Base-by-base conservation (phyloP, 2,797 vertebrate species). In the Sebastes vulpes region DNA sequence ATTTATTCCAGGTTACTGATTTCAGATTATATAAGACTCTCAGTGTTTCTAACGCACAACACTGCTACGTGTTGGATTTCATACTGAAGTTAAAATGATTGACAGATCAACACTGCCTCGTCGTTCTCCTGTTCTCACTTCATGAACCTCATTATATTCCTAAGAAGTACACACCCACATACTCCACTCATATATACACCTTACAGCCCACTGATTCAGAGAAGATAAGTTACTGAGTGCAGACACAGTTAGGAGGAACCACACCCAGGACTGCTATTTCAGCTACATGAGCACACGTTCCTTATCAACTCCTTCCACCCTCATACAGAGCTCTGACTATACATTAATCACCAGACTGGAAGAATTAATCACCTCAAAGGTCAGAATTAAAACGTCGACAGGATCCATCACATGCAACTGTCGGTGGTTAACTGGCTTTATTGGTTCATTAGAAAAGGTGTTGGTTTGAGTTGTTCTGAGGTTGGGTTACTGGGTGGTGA, bases 181-280 rank as follows among this genome's bases (percentile, higher is more conserved):
- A 54, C 28, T 14, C 9, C 14, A 42, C 9, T 10, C 3, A 48
- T 2, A 32, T 3, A 20, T n/a, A 54, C 12, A 56, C 28, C 29
- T 3, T 3, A 38, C 29, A 67, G 9, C 57, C 32, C 16, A 38
- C 23, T 65, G n/a, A 83, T 52, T 65, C 12, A 75, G 28, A 68
- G 56, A 77, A 75, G 70, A 87, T 81, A 65, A 77, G 59, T 12
- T 56, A 46, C 3, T 50, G 9, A 72, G 14, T 46, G 29, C 7
- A 57, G 54, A 65, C 23, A 54, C 20, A 54, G 28, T 14, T 32
- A 25, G 9, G 29, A 60, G 48, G 3, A 54, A 31, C 58, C 29
- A 73, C 57, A 28, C 82, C 85, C 11, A 52, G 14, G 1, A 2
- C 50, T 54, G 66, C 32, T 65, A 23, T 21, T 66, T 52, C 58